phyloP scores from a whole-genome alignment of 1,140 invertebrate species.

The Heliothis virescens region DNA sequence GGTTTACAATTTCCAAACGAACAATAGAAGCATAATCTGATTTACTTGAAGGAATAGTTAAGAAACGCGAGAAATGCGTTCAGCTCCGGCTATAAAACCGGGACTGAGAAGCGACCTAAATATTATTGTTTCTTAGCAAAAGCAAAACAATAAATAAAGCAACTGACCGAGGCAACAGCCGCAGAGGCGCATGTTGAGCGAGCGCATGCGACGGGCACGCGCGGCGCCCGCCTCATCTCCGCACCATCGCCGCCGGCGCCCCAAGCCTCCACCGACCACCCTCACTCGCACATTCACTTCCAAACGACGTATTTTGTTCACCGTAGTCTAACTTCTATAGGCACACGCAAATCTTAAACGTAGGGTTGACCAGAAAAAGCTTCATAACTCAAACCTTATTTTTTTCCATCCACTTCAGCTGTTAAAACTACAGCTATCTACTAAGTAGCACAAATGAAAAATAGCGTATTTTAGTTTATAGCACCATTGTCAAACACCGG shows the following conservation, averaged over 20 bases:
- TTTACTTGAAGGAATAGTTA: neutral
- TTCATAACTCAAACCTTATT: neutral
- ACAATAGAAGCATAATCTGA: neutral
- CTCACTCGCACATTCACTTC: slow-evolving; percentile 77
- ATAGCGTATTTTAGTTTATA: slow-evolving; percentile 55
- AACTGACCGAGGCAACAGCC: slow-evolving; percentile 82
- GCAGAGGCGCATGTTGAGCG: slow-evolving; percentile 81
- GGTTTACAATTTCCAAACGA: neutral
- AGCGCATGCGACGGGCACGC: slow-evolving; percentile 66
- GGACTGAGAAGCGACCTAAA: slow-evolving; percentile 25
- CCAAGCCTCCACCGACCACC: slow-evolving; percentile 59
- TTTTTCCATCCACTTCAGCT: neutral
- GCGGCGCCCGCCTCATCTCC: slow-evolving; percentile 70
- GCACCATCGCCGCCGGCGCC: slow-evolving; percentile 63
- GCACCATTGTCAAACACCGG: slow-evolving; percentile 50
- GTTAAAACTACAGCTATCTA: neutral
- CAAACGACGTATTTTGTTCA: slow-evolving; percentile 70
- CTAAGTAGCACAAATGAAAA: slow-evolving; percentile 30
- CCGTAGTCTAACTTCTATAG: slow-evolving; percentile 15
- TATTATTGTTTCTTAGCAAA: slow-evolving; percentile 24
- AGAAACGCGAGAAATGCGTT: slow-evolving; percentile 4
- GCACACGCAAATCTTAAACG: slow-evolving; percentile 6
- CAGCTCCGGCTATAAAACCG: slow-evolving; percentile 17
- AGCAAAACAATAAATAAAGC: slow-evolving; percentile 31
- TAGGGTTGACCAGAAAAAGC: neutral